Conservation (phyloP, 2,888 invertebrate genomes). For the Criorhina ranunculi region DNA sequence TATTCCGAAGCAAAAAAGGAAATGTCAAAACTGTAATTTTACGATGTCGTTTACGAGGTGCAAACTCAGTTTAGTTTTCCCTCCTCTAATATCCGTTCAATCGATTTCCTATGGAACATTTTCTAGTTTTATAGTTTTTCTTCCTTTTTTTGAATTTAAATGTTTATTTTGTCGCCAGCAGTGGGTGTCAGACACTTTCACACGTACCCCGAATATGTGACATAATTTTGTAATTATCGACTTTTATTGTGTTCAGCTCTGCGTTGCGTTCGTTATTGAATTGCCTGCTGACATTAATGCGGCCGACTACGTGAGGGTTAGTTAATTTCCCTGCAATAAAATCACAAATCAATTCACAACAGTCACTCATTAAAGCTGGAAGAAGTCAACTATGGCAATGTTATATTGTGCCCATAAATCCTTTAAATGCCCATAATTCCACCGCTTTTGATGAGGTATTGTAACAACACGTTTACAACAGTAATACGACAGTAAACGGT, state of each 20-base stretch:
- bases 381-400: conserved; percentile 32
- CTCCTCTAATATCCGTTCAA: conserved; percentile 35
- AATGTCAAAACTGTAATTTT: conserved; percentile 44
- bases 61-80: conserved; percentile 53
- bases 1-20: conserved; percentile 22
- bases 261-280: neutral
- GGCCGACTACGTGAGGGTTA: neutral
- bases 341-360: conserved; percentile 30
- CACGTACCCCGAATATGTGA: conserved; percentile 28
- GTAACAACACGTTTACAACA: conserved; percentile 31
- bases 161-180: neutral
- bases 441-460: conserved; percentile 36
- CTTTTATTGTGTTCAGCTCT: conserved; percentile 15
- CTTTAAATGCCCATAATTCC: conserved; percentile 42
- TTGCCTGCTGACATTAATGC: conserved; percentile 17
- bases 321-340: conserved; percentile 37
- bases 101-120: conserved; percentile 17
- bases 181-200: conserved; percentile 1
- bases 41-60: conserved; percentile 59
- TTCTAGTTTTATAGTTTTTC: conserved; percentile 32
- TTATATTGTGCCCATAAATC: conserved; percentile 42
- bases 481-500: conserved; percentile 49
- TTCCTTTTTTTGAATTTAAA: conserved; percentile 6
- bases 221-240: conserved; percentile 49
- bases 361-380: conserved; percentile 44